These are phyloP conservation scores for Orientallactaga sibirica DNA, from an alignment of 2,797 vertebrate genomes.

Conservation along the genomic window DNA sequence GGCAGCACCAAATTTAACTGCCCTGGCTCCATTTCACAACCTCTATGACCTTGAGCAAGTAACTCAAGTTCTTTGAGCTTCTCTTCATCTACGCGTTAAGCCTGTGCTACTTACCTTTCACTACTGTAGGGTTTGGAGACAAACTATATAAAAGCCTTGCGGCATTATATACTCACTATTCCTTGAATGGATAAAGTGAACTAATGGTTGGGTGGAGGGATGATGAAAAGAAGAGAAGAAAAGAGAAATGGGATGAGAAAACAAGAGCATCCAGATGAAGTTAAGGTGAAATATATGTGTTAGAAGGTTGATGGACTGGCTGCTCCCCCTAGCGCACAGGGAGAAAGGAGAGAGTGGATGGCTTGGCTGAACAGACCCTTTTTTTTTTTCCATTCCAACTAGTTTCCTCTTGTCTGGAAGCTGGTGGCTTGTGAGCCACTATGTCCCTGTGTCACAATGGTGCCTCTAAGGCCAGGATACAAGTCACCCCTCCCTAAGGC, in stretches of 20 bases:
- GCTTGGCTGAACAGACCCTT: accelerated
- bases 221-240: too few relatives aligned
- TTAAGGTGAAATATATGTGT: accelerated
- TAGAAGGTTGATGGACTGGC: too few relatives aligned
- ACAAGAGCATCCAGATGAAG: accelerated
- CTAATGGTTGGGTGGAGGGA: not conserved
- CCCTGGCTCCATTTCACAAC: not conserved
- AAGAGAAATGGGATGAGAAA: too few relatives aligned
- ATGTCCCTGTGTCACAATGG: not conserved
- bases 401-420: not conserved
- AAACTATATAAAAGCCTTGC: not conserved
- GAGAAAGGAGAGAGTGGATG: too few relatives aligned
- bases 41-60: not conserved
- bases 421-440: not conserved
- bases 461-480: not conserved
- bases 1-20: not conserved
- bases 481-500: not conserved
- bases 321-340: too few relatives aligned
- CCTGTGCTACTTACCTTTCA: not conserved
- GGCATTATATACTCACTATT: not conserved
- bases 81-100: not conserved
- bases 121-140: not conserved
- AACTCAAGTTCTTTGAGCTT: not conserved
- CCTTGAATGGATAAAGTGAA: not conserved
- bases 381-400: not conserved